These are phyloP conservation scores for Heliothis virescens DNA, from an alignment of 1,140 invertebrate species.

Conservation along the genomic window DNA sequence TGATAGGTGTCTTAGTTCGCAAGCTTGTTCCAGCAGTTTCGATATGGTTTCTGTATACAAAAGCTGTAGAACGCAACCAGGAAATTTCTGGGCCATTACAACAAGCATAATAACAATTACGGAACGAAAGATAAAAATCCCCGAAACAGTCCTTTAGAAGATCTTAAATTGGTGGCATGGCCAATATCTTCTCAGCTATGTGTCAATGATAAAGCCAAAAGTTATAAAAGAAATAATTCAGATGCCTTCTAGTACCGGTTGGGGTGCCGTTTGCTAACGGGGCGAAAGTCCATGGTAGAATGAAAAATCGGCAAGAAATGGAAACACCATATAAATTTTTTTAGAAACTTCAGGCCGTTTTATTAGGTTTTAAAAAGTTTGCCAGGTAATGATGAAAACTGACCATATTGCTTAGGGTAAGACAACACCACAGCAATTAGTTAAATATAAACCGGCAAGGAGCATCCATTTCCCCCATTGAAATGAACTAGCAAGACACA, in stretches of 20 bases:
- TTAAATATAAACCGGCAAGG: constrained; percentile 69
- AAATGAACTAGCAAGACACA: constrained; percentile 54
- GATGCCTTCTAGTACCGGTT: constrained; percentile 71
- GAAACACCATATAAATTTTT: constrained; percentile 68
- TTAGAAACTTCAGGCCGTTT: constrained; percentile 70
- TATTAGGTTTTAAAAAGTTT: constrained; percentile 69
- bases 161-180: constrained; percentile 65
- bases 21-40: too few relatives aligned
- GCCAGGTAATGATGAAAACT: constrained; percentile 57
- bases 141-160: constrained; percentile 12
- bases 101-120: too few relatives aligned
- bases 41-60: too few relatives aligned
- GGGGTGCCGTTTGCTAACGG: constrained; percentile 65
- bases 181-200: constrained; percentile 58
- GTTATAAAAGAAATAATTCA: constrained; percentile 73
- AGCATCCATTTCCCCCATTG: constrained; percentile 66
- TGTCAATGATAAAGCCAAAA: constrained; percentile 32
- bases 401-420: constrained; percentile 64
- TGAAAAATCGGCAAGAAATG: constrained; percentile 59
- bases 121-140: constrained; percentile 44
- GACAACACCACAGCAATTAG: constrained; percentile 76
- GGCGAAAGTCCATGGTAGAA: constrained; percentile 56
- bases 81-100: too few relatives aligned
- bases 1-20: too few relatives aligned
- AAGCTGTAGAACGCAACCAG: too few relatives aligned